A percentile compares a stretch with the other conserved stretches of the same genome.
Evolutionary conservation across 2,113 vertebrate species (phyloP).

Genomic region (Ictidomys tridecemlineatus): DNA sequence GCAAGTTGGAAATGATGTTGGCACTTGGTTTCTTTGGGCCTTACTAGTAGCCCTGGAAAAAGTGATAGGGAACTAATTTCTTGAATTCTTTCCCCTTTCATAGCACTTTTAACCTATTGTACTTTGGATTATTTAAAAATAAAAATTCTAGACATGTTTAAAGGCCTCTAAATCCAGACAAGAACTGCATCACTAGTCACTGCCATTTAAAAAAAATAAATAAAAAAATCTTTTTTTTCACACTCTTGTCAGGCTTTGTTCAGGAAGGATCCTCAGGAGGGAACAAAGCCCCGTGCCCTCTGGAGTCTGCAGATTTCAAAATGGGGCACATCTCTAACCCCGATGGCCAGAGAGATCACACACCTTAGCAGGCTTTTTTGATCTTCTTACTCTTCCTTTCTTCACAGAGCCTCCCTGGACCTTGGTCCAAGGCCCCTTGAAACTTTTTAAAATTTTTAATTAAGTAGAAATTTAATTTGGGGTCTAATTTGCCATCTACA

Average conservation of each 20-base stretch:
- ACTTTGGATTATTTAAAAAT: not conserved
- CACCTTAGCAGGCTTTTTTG: not conserved
- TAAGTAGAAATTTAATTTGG: slow-evolving; percentile 30
- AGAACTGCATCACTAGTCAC: not conserved
- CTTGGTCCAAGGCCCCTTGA: slow-evolving; percentile 15
- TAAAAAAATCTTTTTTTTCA: too few species aligned
- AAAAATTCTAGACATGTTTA: not conserved
- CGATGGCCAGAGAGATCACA: not conserved
- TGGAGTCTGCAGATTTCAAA: not conserved
- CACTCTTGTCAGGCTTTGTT: not conserved
- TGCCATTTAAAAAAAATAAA: accelerated
- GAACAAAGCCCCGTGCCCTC: not conserved
- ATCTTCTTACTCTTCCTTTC: not conserved
- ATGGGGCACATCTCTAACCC: not conserved
- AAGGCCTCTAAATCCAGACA: not conserved
- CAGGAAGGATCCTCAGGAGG: not conserved
- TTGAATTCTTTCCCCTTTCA: not conserved
- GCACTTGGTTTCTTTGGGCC: not conserved
- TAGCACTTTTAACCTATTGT: not conserved
- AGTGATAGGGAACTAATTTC: not conserved
- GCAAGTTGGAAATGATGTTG: not conserved
- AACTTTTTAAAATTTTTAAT: not conserved
- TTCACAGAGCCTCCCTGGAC: not conserved
- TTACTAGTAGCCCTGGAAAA: not conserved
- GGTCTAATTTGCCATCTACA: not conserved